Evolutionary conservation across 64 coral and sea anemone species (phyloP), one percentile per base, ranked within the genome.

Genomic region (Porites lutea): DNA sequence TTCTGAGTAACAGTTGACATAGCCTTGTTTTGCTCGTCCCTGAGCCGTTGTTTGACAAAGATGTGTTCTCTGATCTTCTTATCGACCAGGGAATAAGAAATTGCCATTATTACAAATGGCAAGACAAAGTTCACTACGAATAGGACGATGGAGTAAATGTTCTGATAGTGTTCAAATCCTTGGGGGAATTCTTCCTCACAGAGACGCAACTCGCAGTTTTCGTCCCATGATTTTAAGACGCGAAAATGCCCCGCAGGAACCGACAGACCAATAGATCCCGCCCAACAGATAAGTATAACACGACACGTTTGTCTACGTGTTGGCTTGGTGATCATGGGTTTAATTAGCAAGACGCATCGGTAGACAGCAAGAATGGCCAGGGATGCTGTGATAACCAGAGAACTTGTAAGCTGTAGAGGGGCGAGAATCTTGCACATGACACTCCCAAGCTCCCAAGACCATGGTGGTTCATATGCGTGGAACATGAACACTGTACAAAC

Each of bases 291-390:
- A 2, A 88, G 16, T 23, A 97, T 94, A 19, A 93, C 61, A 11
- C 71, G 49, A 16, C 67, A 64, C 18, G 45, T 75, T 55, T 94
- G 85, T 54, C 59, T 54, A 11, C 69, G 71, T 55, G 86, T 91
- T 77, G 93, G 68, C 12, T 82, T 80, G 12, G 65, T 62, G 8
- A 76, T 14, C 51, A 72, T 81, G 22, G 86, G 95, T 44, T 82
- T 63, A 23, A 90, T 82, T 23, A 97, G 89, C 45, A 92, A 72
- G 52, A 89, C 65, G 46, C 87, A 97, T 37, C 95, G 75, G 73
- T 97, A 92, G 12, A 97, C 69, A 13, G 95, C 87, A 47, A 97
- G 93, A 6, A 86, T 91, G 48, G 92, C 95, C 19, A 97, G 65
- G 15, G 95, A 88, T 45, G 89, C 91, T 11, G 92, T 90, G 16